Conservation (phyloP, 2,888 invertebrate species). For the Drosophila nr. fundita region DNA sequence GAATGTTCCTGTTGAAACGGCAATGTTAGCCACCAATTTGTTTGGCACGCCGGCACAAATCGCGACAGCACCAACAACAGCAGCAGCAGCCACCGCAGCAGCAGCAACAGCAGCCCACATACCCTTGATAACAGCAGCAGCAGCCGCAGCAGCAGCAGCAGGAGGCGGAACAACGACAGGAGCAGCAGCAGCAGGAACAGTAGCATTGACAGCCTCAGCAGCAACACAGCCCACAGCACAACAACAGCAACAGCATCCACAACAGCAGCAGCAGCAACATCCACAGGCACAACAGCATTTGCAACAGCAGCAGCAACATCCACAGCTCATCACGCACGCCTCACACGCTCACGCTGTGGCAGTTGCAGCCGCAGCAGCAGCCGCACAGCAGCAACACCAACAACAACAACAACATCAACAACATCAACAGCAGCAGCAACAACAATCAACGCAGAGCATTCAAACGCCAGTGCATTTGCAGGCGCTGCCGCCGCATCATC, state of each 20-base stretch:
- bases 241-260: conserved; percentile 43
- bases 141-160: conserved; percentile 78
- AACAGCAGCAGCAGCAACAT: conserved; percentile 26
- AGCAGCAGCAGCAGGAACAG: conserved; percentile 76
- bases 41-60: conserved; percentile 83
- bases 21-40: conserved; percentile 85
- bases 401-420: not conserved
- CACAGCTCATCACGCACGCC: conserved; percentile 62
- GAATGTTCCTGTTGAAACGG: conserved; percentile 88
- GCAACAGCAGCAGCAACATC: conserved; percentile 52
- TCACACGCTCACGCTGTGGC: conserved; percentile 58
- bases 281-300: conserved; percentile 54
- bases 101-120: conserved; percentile 79
- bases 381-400: conserved; percentile 55
- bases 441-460: conserved; percentile 60
- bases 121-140: conserved; percentile 82
- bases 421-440: conserved; percentile 60
- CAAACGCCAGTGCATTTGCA: conserved; percentile 62
- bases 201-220: conserved; percentile 63
- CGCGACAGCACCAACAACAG: conserved; percentile 76
- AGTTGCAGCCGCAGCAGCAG: conserved; percentile 56
- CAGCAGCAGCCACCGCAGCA: conserved; percentile 77
- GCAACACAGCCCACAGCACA: conserved; percentile 51
- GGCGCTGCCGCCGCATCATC: conserved; percentile 33
- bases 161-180: conserved; percentile 80